Evolutionary conservation across 2,113 vertebrate species (phyloP), one percentile per base, ranked within the genome.

Genomic region (Myanophis thanlyinensis): DNA sequence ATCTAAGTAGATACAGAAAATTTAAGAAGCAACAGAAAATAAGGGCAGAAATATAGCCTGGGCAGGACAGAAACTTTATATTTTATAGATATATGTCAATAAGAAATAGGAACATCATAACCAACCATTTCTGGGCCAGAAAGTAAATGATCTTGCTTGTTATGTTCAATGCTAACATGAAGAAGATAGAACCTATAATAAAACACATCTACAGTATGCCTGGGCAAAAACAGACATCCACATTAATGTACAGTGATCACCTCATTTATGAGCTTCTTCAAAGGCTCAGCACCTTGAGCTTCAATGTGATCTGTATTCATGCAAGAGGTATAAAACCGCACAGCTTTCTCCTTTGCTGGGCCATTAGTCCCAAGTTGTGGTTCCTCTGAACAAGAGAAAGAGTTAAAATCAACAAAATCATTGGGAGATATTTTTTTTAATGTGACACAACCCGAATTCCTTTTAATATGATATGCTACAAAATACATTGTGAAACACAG

Each of bases 281-380:
- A 95, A 12, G 98, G 98, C 80, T 98, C 96, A 87, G 93, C 93
- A 87, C 98, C 98, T 85, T 95, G 96, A 0, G 94, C 97, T 53
- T 98, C 98, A 95, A 98, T 98, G 87, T 59, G 95, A 87, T 91
- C 92, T 0, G 95, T 98, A 94, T 99, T 97, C 98, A 99, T 98
- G 94, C 99, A 99, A 92, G 98, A 98, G 13, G 1, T 96, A 95
- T 98, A 99, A 97, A 99, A 99, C 9, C 54, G 94, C 92, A 97
- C 97, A 73, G 98, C 98, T 95, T 99, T 99, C 94, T 98, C 97
- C 56, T 97, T 96, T 6, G 98, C 98, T 93, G 98, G 97, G 35
- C 93, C 94, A 91, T 46, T 92, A 89, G 13, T 48, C 92, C 94
- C 90, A 67, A 90, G n/a, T 1, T 44, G 86, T 91, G 92, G 2